A percentile compares a stretch with the other conserved stretches of the same genome.
phyloP scores from a whole-genome alignment of 2,888 invertebrate species.

The Acanthosepion esculentum region DNA sequence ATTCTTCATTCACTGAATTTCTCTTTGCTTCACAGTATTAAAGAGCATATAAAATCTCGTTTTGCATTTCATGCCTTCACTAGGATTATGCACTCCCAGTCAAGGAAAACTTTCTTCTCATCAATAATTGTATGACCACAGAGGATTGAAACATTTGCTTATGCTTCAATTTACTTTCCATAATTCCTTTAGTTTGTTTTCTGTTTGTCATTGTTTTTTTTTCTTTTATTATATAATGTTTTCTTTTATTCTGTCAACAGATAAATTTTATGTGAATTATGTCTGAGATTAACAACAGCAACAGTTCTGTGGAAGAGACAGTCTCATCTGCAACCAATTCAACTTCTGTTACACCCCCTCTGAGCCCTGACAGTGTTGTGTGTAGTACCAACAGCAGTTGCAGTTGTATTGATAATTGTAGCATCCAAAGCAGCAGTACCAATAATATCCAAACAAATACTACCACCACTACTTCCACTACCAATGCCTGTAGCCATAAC shows the following conservation, averaged over 20 bases:
- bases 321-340: background rate
- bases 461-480: background rate
- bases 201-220: background rate
- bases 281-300: slow-evolving; percentile 39
- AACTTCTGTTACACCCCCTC: background rate
- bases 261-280: background rate
- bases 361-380: background rate
- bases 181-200: no score
- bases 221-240: background rate
- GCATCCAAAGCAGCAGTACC: background rate
- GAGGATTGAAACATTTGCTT: no score
- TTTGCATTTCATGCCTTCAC: no score
- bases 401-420: background rate
- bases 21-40: no score
- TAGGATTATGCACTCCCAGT: no score
- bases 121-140: no score
- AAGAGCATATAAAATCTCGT: no score
- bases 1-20: no score
- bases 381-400: background rate
- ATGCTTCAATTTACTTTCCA: no score
- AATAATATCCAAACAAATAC: background rate
- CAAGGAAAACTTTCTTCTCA: no score
- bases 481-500: background rate
- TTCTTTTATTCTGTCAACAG: background rate
- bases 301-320: slow-evolving; percentile 13